Percentiles rank a stretch among this genome's conserved stretches.
Evolutionary conservation across 2,797 vertebrate genomes (phyloP).

Genomic region (Gobio occitaniae): DNA sequence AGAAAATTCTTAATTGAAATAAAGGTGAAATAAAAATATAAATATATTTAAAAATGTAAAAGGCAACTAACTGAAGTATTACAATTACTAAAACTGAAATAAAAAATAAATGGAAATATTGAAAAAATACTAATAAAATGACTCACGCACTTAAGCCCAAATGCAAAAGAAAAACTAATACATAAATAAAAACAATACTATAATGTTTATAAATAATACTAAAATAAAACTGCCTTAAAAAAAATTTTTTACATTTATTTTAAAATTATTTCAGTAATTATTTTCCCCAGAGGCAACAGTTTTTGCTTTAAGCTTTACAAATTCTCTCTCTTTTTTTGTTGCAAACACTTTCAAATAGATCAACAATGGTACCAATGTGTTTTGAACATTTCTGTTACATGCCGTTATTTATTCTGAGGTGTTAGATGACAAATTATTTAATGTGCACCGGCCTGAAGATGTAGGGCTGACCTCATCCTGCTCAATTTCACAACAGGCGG

Average conservation of each 20-base stretch:
- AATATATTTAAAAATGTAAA: not conserved
- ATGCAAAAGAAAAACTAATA: not conserved
- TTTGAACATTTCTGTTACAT: conserved; percentile 12
- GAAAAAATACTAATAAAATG: not conserved
- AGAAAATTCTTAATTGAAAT: not conserved
- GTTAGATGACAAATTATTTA: conserved; percentile 49
- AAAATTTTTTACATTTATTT: not conserved
- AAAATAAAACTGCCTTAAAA: not conserved
- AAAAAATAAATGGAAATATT: not conserved
- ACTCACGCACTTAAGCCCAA: not conserved
- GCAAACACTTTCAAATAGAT: not conserved
- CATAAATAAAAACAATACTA: too few species aligned
- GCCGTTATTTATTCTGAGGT: conserved; percentile 35
- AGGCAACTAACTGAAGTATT: not conserved
- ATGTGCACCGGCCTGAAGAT: conserved; percentile 20
- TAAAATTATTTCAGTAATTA: not conserved
- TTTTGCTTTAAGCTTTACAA: not conserved
- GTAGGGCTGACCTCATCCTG: conserved; percentile 50
- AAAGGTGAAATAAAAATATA: not conserved
- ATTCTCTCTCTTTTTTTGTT: too few species aligned
- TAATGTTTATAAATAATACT: not conserved
- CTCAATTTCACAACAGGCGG: conserved; percentile 52
- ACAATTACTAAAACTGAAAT: not conserved
- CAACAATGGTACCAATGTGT: not conserved
- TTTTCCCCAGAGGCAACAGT: not conserved